Base-by-base conservation (phyloP, 2,888 invertebrate species). In the Halictus quadricinctus region DNA sequence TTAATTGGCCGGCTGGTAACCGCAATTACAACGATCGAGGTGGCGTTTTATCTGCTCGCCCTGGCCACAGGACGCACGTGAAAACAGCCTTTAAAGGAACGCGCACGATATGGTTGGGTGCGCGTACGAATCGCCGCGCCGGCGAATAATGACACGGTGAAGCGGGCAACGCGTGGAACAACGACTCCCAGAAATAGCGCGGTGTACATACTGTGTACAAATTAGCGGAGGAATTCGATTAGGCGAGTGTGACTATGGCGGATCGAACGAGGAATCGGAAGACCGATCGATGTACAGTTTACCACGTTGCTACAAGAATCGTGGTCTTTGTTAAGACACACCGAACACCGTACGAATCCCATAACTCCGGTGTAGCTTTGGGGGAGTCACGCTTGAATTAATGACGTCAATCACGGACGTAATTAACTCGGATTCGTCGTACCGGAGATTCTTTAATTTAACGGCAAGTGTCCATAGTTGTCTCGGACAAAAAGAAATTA, bases 61-160 rank as follows among this genome's bases (percentile, higher is more conserved):
- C 50, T 13, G 64, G 64, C 73, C 43, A 70, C 70, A 36, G 69
- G 69, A 76, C 70, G 76, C 54, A 66, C 76, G 80, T 73, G 76
- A 76, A 87, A 88, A 88, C 76, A 25, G 74, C 76, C 79, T 88
- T 80, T 80, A 84, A 88, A 80, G 84, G 83, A 81, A 83, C 83
- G 78, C 72, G 70, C 70, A 73, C 72, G 90, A 87, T 82, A 90
- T 83, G 88, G 84, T 85, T 83, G 86, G 84, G 25, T 88, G 89
- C 83, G 48, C 85, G 79, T 87, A 81, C 85, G 86, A 90, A 87
- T 86, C 84, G 79, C 83, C 69, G 60, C 84, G 80, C 83, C 69
- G 60, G n/a, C 75, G 79, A 73, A 85, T 79, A 85, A 73, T 72
- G 79, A 72, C 78, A 78, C 82, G 77, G 83, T 36, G 76, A 4